These are phyloP conservation scores for Macheiramphus alcinus DNA, from an alignment of 2,113 vertebrate genomes.

Conservation along the genomic window DNA sequence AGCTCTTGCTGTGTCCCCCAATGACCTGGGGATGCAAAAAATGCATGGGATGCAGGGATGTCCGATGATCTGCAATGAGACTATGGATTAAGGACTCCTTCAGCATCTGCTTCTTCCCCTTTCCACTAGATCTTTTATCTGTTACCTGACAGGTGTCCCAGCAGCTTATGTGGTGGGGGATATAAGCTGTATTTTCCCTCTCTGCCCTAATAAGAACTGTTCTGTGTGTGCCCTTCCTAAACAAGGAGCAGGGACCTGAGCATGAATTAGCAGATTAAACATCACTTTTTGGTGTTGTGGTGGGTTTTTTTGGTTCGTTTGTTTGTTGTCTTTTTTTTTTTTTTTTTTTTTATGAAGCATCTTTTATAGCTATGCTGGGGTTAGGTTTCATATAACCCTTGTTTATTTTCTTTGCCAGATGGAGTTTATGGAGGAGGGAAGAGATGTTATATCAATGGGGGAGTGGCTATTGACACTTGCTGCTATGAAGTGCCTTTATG, in stretches of 20 bases:
- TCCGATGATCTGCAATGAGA: not conserved
- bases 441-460: conserved; percentile 32
- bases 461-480: conserved; percentile 65
- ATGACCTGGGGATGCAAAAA: not conserved
- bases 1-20: not conserved
- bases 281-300: not conserved
- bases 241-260: not conserved
- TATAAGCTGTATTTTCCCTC: not conserved
- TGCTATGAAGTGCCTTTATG: conserved; percentile 56
- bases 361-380: not conserved
- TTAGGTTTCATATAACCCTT: conserved; percentile 28
- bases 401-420: conserved; percentile 33
- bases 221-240: not conserved
- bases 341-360: not conserved
- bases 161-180: not conserved
- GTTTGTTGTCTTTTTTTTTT: not conserved
- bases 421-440: conserved; percentile 41
- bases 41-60: not conserved
- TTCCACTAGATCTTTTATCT: not conserved
- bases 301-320: not conserved
- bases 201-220: not conserved
- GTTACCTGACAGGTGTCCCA: not conserved
- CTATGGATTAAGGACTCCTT: not conserved
- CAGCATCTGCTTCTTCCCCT: not conserved
- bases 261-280: not conserved